A percentile compares a stretch with the other conserved stretches of the same genome.
Conservation (phyloP, 2,113 vertebrate genomes). For the Tamias sibiricus region DNA sequence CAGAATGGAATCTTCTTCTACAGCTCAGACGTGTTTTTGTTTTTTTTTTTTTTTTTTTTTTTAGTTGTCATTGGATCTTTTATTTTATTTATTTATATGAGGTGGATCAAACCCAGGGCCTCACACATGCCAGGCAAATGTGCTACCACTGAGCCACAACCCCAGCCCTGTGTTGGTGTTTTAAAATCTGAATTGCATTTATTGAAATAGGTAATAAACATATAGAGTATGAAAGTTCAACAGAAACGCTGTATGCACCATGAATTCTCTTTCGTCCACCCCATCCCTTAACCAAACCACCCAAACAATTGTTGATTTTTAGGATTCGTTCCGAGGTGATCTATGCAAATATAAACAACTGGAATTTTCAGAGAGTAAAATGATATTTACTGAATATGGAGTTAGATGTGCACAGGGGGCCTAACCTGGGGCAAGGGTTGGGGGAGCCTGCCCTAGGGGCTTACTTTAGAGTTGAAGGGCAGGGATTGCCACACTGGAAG, state of each 20-base stretch:
- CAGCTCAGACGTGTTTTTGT: background rate
- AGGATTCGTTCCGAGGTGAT: background rate
- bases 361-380: slow-evolving; percentile 16
- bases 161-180: background rate
- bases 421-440: background rate
- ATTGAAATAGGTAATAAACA: slow-evolving; percentile 9
- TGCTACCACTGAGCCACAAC: no score
- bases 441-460: background rate
- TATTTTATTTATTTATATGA: no score
- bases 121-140: no score
- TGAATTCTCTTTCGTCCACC: background rate
- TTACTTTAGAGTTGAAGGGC: background rate
- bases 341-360: slow-evolving; percentile 15
- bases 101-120: fast-evolving
- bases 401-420: background rate
- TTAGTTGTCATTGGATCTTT: no score
- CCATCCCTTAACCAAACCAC: background rate
- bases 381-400: background rate
- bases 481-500: background rate
- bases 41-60: no score
- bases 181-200: slow-evolving; percentile 13
- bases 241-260: background rate
- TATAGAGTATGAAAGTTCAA: slow-evolving; percentile 18
- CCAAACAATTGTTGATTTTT: background rate
- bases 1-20: slow-evolving; percentile 45